Evolutionary conservation across 2,797 vertebrate species (phyloP).

Genomic region (Pristis pectinata): DNA sequence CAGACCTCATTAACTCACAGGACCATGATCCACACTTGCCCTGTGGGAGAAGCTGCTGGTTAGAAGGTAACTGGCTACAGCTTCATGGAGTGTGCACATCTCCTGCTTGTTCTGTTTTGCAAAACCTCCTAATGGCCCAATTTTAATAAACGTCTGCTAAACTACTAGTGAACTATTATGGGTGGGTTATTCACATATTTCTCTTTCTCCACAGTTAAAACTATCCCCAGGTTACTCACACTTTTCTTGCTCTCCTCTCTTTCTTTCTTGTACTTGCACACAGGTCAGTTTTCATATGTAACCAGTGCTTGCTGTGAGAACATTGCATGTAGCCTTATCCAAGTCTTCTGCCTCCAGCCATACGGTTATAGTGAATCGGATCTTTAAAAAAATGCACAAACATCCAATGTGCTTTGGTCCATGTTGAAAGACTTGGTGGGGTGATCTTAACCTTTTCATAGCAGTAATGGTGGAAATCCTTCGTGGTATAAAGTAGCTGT

Average conservation of each 20-base stretch:
- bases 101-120: background rate
- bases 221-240: background rate
- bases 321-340: background rate
- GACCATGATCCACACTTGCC: background rate
- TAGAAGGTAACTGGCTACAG: background rate
- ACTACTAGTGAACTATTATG: background rate
- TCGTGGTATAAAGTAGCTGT: background rate
- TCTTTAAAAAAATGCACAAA: background rate
- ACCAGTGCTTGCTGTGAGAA: background rate
- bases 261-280: background rate
- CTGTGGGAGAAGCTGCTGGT: background rate
- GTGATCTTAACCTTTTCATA: background rate
- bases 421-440: background rate
- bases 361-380: background rate
- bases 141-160: background rate
- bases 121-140: background rate
- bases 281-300: background rate
- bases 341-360: background rate
- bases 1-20: background rate
- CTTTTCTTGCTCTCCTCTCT: background rate
- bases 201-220: background rate
- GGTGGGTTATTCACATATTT: background rate
- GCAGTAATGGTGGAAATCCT: background rate
- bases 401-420: background rate
- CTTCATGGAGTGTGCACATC: background rate